phyloP scores from a whole-genome alignment of 2,797 vertebrate genomes.

The Oryzias sinensis region DNA sequence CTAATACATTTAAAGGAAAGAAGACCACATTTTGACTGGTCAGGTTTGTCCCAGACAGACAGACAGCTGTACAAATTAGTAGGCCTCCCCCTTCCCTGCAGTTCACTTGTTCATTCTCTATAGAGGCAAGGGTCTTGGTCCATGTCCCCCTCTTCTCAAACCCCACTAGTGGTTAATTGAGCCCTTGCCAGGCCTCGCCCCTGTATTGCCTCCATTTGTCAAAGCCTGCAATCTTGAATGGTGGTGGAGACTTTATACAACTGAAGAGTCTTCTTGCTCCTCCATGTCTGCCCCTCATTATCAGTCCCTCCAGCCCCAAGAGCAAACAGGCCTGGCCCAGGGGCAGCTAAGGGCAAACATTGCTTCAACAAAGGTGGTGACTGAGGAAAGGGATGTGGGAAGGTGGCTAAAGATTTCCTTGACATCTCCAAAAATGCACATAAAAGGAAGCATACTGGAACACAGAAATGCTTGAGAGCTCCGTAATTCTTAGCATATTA shows the following conservation, averaged over 20 bases:
- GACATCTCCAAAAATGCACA: slow-evolving; percentile 33
- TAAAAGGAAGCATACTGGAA: neutral
- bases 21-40: slow-evolving; percentile 23
- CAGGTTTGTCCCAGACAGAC: slow-evolving; percentile 47
- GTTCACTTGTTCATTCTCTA: slow-evolving; percentile 69
- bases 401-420: slow-evolving; percentile 48
- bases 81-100: slow-evolving; percentile 65
- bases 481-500: slow-evolving; percentile 4
- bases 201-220: slow-evolving; percentile 81
- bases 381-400: slow-evolving; percentile 32
- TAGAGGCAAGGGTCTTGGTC: slow-evolving; percentile 66
- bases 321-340: slow-evolving; percentile 73
- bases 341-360: slow-evolving; percentile 68
- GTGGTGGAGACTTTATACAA: slow-evolving; percentile 78
- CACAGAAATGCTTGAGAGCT: neutral
- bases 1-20: slow-evolving; percentile 30
- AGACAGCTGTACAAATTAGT: slow-evolving; percentile 77
- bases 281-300: slow-evolving; percentile 60
- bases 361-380: slow-evolving; percentile 49
- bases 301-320: slow-evolving; percentile 58
- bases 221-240: slow-evolving; percentile 74
- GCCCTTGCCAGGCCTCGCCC: slow-evolving; percentile 74
- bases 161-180: slow-evolving; percentile 74
- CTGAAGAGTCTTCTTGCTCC: slow-evolving; percentile 74
- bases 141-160: slow-evolving; percentile 63